phyloP scores from a whole-genome alignment of 30 jellyfish, hydroid and myxozoan species.

The Phacellophora camtschatica region DNA sequence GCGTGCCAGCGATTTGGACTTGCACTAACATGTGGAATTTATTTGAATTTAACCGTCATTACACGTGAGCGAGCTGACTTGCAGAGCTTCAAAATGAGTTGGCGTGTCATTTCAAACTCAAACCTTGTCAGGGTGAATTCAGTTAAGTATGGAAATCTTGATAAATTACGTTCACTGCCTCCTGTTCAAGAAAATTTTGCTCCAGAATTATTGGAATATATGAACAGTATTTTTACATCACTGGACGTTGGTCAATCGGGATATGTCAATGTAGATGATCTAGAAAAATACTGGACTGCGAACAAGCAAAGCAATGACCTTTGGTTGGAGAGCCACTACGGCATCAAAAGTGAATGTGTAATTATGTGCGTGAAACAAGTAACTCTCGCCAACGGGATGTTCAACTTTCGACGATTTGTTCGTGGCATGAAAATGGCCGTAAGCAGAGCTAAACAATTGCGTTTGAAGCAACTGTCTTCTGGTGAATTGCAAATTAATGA shows the following conservation, averaged over 20 bases:
- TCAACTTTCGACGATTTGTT: slow-evolving; percentile 12
- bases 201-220: slow-evolving; percentile 32
- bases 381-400: slow-evolving; percentile 31
- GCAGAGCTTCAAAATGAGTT: slow-evolving; percentile 19
- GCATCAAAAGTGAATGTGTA: slow-evolving; percentile 11
- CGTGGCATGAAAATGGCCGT: slow-evolving; percentile 60
- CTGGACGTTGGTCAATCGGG: slow-evolving; percentile 45
- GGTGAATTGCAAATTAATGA: neutral
- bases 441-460: slow-evolving; percentile 27
- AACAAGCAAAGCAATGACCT: slow-evolving; percentile 20
- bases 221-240: slow-evolving; percentile 38
- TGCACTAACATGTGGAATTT: neutral
- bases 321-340: slow-evolving; percentile 41
- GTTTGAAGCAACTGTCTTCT: neutral
- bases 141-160: neutral
- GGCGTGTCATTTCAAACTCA: slow-evolving; percentile 54
- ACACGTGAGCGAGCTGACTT: slow-evolving; percentile 10
- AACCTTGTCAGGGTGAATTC: slow-evolving; percentile 27
- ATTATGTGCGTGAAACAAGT: neutral
- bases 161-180: neutral
- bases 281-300: slow-evolving; percentile 33
- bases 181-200: slow-evolving; percentile 22
- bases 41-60: neutral
- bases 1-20: slow-evolving; percentile 6
- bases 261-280: slow-evolving; percentile 6